Evolutionary conservation across 1,140 invertebrate genomes (phyloP), one percentile per base, ranked within the genome.

Genomic region (Drosophila sp.): DNA sequence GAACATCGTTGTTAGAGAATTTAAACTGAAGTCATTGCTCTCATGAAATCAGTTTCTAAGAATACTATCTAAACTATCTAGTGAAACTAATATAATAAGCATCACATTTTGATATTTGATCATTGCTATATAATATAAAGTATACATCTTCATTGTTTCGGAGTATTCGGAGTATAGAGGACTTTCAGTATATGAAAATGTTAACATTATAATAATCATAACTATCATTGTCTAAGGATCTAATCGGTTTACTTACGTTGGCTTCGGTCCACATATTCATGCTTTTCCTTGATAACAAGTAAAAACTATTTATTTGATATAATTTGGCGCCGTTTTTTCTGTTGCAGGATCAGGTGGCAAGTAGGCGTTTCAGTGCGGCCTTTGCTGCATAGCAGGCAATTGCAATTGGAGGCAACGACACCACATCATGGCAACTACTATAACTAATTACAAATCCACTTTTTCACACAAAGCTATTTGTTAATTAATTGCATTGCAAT

Each of bases 251-350:
- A 86, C 82, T 86, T 21, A 86, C 82, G 64, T 76, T 87, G 45
- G 83, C 61, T 73, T 86, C 78, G 53, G 82, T 86, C 82, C 82
- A 86, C 82, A 86, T 86, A 78, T 86, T 86, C 57, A 76, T 78
- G 59, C 59, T 67, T 72, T 78, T 70, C 73, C 46, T 58, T 41
- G 7, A 1, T 13, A 16, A 8, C 14, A 41, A 59, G 40, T 59
- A n/a, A n/a, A n/a, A n/a, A 40, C 7, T 34, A 51, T 32, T 18
- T 77, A n/a, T 6, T 34, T 51, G 7, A 53, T 18, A 57, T 65
- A 2, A 21, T 83, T 82, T 82, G 75, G 78, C 82, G 82, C 82
- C 82, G 75, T 87, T 81, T 69, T 58, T 65, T 51, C 16, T 16
- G 43, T 65, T 48, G 65, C 5, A 9, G 65, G 46, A 53, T 54